phyloP scores from a whole-genome alignment of 2,113 vertebrate species.

The Ameiurus melas region DNA sequence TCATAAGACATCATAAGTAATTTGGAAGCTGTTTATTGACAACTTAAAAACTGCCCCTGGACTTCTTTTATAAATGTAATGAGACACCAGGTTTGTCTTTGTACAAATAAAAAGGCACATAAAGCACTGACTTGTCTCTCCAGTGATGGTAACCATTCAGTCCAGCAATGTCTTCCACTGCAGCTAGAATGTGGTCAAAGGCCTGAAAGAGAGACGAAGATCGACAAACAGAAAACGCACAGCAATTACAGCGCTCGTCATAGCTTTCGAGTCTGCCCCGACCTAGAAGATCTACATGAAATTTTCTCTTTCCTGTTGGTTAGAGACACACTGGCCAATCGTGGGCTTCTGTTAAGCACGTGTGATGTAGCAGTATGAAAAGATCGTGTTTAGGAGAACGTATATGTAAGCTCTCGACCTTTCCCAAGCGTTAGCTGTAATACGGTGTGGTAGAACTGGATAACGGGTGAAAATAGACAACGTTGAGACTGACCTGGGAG shows the following conservation, averaged over 20 bases:
- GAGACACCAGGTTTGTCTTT: neutral
- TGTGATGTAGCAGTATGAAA: neutral
- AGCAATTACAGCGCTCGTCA: neutral
- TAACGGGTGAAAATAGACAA: neutral
- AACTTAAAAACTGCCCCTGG: neutral
- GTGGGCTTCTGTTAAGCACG: neutral
- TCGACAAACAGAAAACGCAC: neutral
- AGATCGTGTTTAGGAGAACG: neutral
- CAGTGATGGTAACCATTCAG: slow-evolving; percentile 96
- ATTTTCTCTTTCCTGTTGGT: neutral
- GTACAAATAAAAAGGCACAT: neutral
- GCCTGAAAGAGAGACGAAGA: slow-evolving; percentile 72
- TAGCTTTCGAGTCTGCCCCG: neutral
- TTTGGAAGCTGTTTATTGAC: neutral
- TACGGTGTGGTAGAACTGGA: neutral
- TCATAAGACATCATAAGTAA: neutral
- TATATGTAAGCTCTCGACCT: neutral
- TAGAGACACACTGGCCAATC: neutral
- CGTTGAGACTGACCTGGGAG: neutral
- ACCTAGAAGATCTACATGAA: neutral
- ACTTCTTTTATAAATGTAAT: neutral
- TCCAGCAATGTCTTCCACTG: slow-evolving; percentile 94
- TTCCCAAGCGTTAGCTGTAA: neutral
- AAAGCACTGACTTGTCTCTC: slow-evolving; percentile 88
- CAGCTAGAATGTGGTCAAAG: slow-evolving; percentile 95